Evolutionary conservation across 2,888 invertebrate genomes (phyloP), one percentile per base, ranked within the genome.

Genomic region (Amaurobius ferox): DNA sequence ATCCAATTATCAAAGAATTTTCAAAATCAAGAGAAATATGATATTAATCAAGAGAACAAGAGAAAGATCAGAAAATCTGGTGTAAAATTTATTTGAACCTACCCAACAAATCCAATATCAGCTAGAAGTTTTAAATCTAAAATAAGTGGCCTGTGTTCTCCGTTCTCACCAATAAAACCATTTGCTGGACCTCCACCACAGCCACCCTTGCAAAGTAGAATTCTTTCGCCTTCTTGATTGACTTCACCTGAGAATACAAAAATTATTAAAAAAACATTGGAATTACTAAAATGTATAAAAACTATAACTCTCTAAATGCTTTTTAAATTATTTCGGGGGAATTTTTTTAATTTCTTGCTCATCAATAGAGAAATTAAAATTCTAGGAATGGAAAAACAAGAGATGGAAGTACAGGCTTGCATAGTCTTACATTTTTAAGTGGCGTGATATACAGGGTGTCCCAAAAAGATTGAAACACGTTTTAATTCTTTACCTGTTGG

Each of bases 61-160:
- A n/a, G n/a, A n/a, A n/a, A n/a, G n/a, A n/a, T n/a, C n/a, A 13
- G 16, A 62, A 9, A 19, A 28, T 66, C 7, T 28, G 19, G 30
- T 74, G 7, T n/a, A 55, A 44, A 62, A 30, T 23, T 1, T 5
- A 29, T 40, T 28, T 30, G 28, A 28, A 19, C 87, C 85, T 88
- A 90, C 91, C 98, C 98, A 35, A 98, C 97, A 39, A 94, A 91
- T 0, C 98, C 98, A 70, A 98, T 94, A 92, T 99, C 98, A 0
- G 98, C 98, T 76, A 98, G 96, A 77, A 99, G 92, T 92, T 98
- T 98, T 0, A 98, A 92, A 91, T 98, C 97, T 76, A 99, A 92
- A 71, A 93, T 93, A n/a, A 99, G 92, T 11, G 93, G 93, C 87
- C 93, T 93, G 16, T 91, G 90, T 90, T 96, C 94, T 0, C 98